Base-by-base conservation (phyloP, 1,140 invertebrate genomes). In the Chrysomallon squamiferum region DNA sequence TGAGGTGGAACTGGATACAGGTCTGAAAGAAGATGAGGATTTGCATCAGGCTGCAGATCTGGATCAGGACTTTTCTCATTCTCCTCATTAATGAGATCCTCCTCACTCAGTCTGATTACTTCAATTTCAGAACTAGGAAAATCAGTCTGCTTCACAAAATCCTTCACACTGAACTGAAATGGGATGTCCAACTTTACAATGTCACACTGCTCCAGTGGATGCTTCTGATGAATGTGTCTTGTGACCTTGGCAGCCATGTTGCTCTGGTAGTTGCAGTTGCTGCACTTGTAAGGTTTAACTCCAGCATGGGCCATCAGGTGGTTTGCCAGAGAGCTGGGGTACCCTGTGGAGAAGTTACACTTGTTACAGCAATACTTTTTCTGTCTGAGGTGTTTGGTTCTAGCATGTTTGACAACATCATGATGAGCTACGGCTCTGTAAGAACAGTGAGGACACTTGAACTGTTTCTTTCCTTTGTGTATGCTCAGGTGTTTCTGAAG, bases 401-500 rank as follows among this genome's bases (percentile, higher is more conserved):
- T 27, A 22, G 29, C 29, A 30, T 54, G 50, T 30, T 54, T 54
- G 18, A 54, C 50, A 54, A 54, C 50, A 54, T 27, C 50, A 11
- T 54, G 29, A 27, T 30, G 22, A 4, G 50, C 22, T 27, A 30
- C 29, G 18, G 22, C 50, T 30, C 29, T 20, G 50, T 54, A 54
- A 18, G 50, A 54, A 30, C 50, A 54, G 29, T 54, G 22, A 27
- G 50, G 50, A 29, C 50, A 54, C 25, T 54, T 54, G n/a, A 54
- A 54, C 25, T 20, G 50, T 13, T 54, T 54, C 50, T 54, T 54
- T 0, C 50, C 50, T 3, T 54, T 54, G 50, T 54, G 50, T 18
- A 54, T 54, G 22, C 22, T 11, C 22, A 25, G 29, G 25, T 54
- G 50, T 15, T 30, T 25, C 29, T 54, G 22, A 15, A 54, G 29